Conservation (phyloP, 1,140 invertebrate species). For the Tachypleus tridentatus region DNA sequence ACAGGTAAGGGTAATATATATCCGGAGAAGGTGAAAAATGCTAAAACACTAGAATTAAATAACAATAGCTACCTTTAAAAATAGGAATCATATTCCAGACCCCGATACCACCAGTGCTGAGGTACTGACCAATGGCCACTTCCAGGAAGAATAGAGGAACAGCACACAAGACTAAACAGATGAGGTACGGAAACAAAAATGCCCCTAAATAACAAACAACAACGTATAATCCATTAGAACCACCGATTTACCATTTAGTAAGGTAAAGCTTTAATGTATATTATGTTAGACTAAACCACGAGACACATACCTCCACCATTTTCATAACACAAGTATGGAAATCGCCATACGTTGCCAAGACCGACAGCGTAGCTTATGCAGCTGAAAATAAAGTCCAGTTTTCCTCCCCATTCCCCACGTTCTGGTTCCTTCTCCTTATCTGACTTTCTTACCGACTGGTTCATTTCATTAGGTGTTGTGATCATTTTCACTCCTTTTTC, state of each 20-base stretch:
- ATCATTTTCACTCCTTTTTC: too few relatives aligned
- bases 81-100: constrained; percentile 43
- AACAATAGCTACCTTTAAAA: constrained; percentile 38
- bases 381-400: constrained; percentile 77
- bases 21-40: too few relatives aligned
- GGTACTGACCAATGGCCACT: constrained; percentile 63
- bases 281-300: too few relatives aligned
- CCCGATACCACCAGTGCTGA: constrained; percentile 50
- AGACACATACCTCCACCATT: constrained; percentile 32
- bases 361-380: constrained; percentile 86
- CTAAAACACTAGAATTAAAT: too few relatives aligned
- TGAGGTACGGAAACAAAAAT: constrained; percentile 70
- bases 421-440: constrained; percentile 38
- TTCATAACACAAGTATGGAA: constrained; percentile 40
- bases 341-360: constrained; percentile 75
- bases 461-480: too few relatives aligned
- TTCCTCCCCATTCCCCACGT: constrained; percentile 64
- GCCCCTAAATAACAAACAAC: constrained; percentile 39
- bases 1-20: too few relatives aligned
- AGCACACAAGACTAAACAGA: constrained; percentile 68
- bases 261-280: too few relatives aligned
- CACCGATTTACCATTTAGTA: too few relatives aligned
- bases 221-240: too few relatives aligned
- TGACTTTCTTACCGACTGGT: not conserved
- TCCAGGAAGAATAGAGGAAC: constrained; percentile 85